Base-by-base conservation (phyloP, 2,888 invertebrate genomes). In the Prosopocoilus inquinatus region DNA sequence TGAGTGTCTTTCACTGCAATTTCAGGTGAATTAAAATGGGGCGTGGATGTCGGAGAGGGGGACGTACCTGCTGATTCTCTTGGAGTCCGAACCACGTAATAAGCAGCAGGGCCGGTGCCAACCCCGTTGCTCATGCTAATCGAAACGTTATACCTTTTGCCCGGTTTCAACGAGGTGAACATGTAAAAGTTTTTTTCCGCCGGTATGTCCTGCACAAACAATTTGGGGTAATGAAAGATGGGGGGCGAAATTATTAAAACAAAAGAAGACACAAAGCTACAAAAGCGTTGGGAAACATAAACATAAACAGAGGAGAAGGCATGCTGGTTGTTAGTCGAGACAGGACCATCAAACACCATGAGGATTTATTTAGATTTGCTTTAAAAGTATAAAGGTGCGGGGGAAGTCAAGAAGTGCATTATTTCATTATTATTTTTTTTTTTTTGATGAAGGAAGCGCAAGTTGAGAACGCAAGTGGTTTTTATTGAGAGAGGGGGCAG, bases 81-180 rank as follows among this genome's bases (percentile, higher is more conserved):
- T 2, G 87, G 86, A 1, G 91, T 92, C 3, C 84, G 82, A 9
- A 91, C 84, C 50, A 79, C 79, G 8, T 83, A 82, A 50, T 78
- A 78, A 1, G 87, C 85, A 3, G 83, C 76, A 0, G 93, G 93
- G 2, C 94, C 92, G 66, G 88, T 86, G 2, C 94, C 94, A 32
- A 86, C 84, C 1, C 83, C 83, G 70, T 94, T 94, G 61, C 88
- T 81, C 87, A 92, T 91, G 2, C 87, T 83, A 15, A 94, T 82
- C 9, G 87, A 85, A n/a, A 94, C 82, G 4, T 85, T 85, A 71
- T 93, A 94, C 67, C 87, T 88, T 15, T 84, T 83, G 16, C 84
- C 82, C 0, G 91, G 84, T 48, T 82, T 78, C 60, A 94, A 78
- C 70, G 89, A 87, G 78, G 86, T 87, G 66, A 90, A 88, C 83